Percentiles rank a stretch among this genome's conserved stretches.
phyloP scores from a whole-genome alignment of 1,140 invertebrate species.

The Papilio dardanus region DNA sequence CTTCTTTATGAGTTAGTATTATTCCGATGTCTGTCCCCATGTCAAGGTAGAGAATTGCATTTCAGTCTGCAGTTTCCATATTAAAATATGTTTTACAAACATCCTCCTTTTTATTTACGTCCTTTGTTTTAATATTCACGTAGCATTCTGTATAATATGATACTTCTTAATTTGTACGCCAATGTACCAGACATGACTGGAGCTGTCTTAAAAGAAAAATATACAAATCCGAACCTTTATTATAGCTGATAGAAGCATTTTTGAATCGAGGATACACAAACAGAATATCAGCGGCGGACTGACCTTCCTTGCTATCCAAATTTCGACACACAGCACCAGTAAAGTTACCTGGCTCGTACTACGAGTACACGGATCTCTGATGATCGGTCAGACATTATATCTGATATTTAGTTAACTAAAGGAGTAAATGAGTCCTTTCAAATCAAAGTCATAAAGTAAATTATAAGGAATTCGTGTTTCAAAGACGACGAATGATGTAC shows the following conservation, averaged over 20 bases:
- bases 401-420: not conserved
- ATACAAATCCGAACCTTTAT: too few relatives aligned
- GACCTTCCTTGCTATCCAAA: too few relatives aligned
- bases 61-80: not conserved
- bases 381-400: not conserved
- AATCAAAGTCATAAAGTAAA: not conserved
- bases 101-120: not conserved
- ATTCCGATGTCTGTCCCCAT: not conserved
- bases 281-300: too few relatives aligned
- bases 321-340: too few relatives aligned
- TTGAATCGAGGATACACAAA: not conserved
- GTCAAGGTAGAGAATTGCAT: not conserved
- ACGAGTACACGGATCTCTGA: not conserved
- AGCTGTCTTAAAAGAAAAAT: too few relatives aligned
- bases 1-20: not conserved
- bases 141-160: too few relatives aligned
- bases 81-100: not conserved
- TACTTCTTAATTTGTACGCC: too few relatives aligned
- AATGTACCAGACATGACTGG: too few relatives aligned
- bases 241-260: too few relatives aligned
- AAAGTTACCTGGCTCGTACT: not conserved
- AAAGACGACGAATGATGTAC: not conserved
- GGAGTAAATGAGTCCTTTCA: not conserved
- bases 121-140: not conserved
- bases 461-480: too few relatives aligned